Evolutionary conservation across 2,797 vertebrate species (phyloP).

Genomic region (Mormyrus hasselquistii): DNA sequence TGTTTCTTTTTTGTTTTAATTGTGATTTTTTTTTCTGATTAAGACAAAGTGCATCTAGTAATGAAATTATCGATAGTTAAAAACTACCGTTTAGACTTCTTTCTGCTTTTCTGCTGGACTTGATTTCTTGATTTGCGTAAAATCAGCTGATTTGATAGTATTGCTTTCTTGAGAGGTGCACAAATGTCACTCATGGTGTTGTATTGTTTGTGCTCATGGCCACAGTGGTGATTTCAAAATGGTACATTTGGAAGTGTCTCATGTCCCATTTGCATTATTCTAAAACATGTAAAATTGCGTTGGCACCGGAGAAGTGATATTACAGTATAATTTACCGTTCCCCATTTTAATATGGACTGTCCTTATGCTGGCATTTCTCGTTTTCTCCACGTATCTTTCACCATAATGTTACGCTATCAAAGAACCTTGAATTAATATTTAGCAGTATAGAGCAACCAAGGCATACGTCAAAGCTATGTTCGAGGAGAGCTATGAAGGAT

Average conservation of each 20-base stretch:
- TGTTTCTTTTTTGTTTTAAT: neutral
- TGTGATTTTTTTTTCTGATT: neutral
- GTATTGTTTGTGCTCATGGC: neutral
- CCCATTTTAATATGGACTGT: constrained; percentile 19
- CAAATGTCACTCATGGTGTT: neutral
- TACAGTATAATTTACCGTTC: constrained; percentile 10
- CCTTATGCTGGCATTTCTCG: neutral
- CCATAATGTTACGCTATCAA: constrained; percentile 8
- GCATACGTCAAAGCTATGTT: neutral
- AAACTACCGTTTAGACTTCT: neutral
- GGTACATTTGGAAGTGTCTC: neutral
- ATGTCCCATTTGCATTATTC: neutral
- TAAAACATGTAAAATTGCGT: constrained; percentile 8
- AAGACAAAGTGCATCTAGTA: neutral
- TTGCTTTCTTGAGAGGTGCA: neutral
- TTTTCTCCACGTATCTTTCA: constrained; percentile 13
- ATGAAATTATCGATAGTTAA: neutral
- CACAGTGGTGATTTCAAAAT: neutral
- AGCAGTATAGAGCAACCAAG: neutral
- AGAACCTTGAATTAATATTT: constrained; percentile 8
- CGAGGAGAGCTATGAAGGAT: neutral
- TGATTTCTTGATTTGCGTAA: neutral
- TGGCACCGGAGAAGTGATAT: neutral
- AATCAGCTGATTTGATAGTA: neutral
- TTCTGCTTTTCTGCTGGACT: neutral